Evolutionary conservation across 2,888 invertebrate genomes (phyloP).

Genomic region (Lordiphosa fenestrarum): DNA sequence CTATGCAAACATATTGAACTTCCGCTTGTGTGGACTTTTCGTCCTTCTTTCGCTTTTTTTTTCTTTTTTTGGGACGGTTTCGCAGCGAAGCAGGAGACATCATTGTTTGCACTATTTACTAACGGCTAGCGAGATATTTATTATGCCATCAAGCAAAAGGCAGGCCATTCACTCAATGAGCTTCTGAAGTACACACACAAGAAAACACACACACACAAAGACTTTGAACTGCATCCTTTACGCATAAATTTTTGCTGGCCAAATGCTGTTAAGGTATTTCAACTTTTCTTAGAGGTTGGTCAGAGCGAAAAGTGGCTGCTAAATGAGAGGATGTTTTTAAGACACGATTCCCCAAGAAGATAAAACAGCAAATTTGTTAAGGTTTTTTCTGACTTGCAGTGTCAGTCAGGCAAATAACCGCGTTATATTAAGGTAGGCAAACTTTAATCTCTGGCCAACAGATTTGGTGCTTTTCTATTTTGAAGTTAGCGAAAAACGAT

Average conservation of each 20-base stretch:
- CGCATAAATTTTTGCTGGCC: slow-evolving; percentile 35
- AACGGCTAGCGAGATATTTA: slow-evolving; percentile 63
- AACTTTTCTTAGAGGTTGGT: not conserved
- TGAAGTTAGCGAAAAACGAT: too few species aligned
- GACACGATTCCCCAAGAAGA: too few species aligned
- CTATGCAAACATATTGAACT: slow-evolving; percentile 73
- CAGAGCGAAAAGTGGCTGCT: not conserved
- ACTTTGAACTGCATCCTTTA: slow-evolving; percentile 38
- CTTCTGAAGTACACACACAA: slow-evolving; percentile 27
- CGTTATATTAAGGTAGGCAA: too few species aligned
- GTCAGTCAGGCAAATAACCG: too few species aligned
- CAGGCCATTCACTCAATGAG: slow-evolving; percentile 45
- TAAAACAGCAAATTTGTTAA: too few species aligned
- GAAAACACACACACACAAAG: slow-evolving; percentile 9
- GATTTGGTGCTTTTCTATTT: too few species aligned
- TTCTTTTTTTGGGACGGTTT: slow-evolving; percentile 24
- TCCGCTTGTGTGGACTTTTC: slow-evolving; percentile 53
- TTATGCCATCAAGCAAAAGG: slow-evolving; percentile 72
- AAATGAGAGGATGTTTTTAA: not conserved
- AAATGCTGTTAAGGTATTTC: slow-evolving; percentile 6
- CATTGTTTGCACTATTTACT: slow-evolving; percentile 63
- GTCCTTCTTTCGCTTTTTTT: slow-evolving; percentile 9
- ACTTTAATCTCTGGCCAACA: too few species aligned
- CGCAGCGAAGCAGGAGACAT: slow-evolving; percentile 22
- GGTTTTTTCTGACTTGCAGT: too few species aligned